Percentiles rank a stretch among this genome's conserved stretches.
These are phyloP conservation scores for Coecobrya sp. DNA, from an alignment of 2,888 invertebrate species.

Conservation along the genomic window DNA sequence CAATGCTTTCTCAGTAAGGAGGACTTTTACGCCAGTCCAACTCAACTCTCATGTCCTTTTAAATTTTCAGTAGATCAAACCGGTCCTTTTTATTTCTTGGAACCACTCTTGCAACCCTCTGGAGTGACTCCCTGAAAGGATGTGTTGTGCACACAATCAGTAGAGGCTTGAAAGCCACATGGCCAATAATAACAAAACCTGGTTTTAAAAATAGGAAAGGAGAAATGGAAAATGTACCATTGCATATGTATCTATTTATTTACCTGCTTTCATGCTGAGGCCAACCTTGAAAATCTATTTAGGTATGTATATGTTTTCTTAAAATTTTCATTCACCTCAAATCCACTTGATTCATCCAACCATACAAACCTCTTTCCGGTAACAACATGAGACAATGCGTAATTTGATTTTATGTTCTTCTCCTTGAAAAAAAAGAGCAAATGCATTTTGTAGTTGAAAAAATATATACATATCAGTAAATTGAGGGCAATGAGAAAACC, in stretches of 20 bases:
- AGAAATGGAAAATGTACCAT: background rate
- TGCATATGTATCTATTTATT: background rate
- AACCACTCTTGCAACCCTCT: background rate
- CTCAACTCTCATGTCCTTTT: slow-evolving; percentile 37
- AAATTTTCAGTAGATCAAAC: slow-evolving; percentile 54
- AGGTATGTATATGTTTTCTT: background rate
- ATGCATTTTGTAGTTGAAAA: background rate
- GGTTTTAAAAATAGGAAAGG: background rate
- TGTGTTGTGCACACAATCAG: background rate
- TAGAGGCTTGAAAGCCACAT: background rate
- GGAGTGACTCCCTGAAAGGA: background rate
- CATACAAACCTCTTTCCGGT: background rate
- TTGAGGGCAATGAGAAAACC: background rate
- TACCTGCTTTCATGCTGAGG: background rate
- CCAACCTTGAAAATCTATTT: slow-evolving; percentile 28
- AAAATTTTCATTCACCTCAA: slow-evolving; percentile 27
- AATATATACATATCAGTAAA: background rate
- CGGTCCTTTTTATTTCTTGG: background rate
- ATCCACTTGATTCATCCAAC: background rate
- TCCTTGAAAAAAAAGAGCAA: background rate
- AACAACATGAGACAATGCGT: slow-evolving; percentile 3
- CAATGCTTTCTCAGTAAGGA: background rate
- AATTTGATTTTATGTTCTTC: slow-evolving; percentile 19
- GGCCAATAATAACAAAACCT: background rate
- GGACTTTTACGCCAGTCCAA: background rate